Evolutionary conservation across 2,113 vertebrate species (phyloP).

Genomic region (Laticauda colubrina): DNA sequence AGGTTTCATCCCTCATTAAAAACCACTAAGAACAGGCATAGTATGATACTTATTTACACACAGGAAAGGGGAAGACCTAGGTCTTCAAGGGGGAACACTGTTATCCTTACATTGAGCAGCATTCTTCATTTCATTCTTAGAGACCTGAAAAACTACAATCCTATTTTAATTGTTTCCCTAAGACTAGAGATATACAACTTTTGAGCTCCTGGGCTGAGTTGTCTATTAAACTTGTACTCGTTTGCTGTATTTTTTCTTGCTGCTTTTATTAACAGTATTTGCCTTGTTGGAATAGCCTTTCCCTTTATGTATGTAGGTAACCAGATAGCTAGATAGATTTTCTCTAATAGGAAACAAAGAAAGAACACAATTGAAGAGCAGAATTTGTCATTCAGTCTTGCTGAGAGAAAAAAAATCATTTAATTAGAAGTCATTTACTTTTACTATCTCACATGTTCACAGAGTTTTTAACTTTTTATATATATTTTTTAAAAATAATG

Average conservation of each 20-base stretch:
- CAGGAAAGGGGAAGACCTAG: background rate
- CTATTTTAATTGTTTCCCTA: background rate
- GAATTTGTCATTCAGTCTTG: background rate
- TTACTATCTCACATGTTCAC: background rate
- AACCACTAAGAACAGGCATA: background rate
- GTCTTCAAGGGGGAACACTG: background rate
- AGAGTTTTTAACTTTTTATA: background rate
- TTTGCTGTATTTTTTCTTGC: background rate
- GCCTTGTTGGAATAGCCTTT: background rate
- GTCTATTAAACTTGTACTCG: background rate
- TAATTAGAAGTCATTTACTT: background rate
- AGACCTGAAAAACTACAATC: background rate
- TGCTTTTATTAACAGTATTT: background rate
- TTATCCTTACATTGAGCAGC: background rate
- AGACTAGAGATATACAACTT: background rate
- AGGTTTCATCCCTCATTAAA: background rate
- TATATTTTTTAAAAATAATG: background rate
- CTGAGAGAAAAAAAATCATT: background rate
- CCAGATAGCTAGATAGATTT: background rate
- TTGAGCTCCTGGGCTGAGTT: background rate
- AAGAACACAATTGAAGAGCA: background rate
- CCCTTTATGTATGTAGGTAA: background rate
- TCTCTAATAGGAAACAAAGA: background rate
- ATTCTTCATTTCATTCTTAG: background rate
- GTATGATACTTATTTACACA: background rate